Evolutionary conservation across 2,888 invertebrate species (phyloP), one percentile per base, ranked within the genome.

Genomic region (Callyntrura guangdongensis): DNA sequence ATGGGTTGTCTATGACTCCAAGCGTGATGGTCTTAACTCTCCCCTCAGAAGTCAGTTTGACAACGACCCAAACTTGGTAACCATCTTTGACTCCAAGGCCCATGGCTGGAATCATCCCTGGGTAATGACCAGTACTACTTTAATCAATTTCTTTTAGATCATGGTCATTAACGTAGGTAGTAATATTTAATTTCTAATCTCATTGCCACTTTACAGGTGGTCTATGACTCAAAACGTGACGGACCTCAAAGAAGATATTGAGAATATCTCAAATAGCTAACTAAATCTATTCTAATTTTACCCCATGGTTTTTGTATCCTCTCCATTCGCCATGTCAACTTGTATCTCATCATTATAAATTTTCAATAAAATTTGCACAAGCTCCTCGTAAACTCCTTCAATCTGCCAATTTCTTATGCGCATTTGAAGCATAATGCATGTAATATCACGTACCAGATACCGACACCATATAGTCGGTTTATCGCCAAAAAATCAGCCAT

Each of bases 1-100:
- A 85, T 92, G 82, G 85, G 92, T 92, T 36, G 83, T 91, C 69
- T 92, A 92, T 59, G 92, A 92, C 81, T 92, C 92, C 79, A 91
- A 86, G 86, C 91, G 92, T 49, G 92, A 92, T 64, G 92, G 92
- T 86, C 92, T 89, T 67, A 17, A 92, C 36, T 91, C 91, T 8
- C 92, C 92, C 67, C 86, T 91, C 49, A 74, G 91, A 12, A 53
- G 56, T 22, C 74, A 89, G 47, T 91, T 85, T 59, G 92, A 88
- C 86, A 91, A 90, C 64, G 92, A 92, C 49, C 92, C 89, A 69
- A 88, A 79, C 67, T 81, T 92, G 36, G 85, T 61, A 14, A 91
- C 91, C 91, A 86, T 92, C 72, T 92, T 92, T 47, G 92, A 92
- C 61, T 87, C 90, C 59, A 92, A 90, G 86, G 91, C 89, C 17